A percentile compares a stretch with the other conserved stretches of the same genome.
Conservation (phyloP, 2,113 vertebrate species). For the Pipra filicauda region DNA sequence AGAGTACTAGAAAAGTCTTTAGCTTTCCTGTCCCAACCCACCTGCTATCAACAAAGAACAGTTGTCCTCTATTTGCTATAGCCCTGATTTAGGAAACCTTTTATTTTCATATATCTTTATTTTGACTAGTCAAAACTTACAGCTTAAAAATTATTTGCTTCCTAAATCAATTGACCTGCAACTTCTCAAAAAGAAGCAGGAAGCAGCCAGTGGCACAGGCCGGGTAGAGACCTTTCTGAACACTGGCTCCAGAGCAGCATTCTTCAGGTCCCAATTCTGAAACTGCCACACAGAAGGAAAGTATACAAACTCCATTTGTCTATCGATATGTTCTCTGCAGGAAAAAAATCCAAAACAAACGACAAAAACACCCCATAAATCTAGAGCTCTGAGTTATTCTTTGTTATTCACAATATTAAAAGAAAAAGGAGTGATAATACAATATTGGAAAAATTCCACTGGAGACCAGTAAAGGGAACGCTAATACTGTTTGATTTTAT, state of each 20-base stretch:
- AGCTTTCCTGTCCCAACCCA: not conserved
- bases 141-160: not conserved
- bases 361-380: not conserved
- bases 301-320: not conserved
- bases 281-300: not conserved
- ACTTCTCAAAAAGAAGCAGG: not conserved
- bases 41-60: not conserved
- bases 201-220: not conserved
- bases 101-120: not conserved
- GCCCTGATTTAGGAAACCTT: not conserved
- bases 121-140: not conserved
- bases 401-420: not conserved
- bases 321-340: not conserved
- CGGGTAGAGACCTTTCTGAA: not conserved
- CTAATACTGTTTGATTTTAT: not conserved
- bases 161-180: not conserved
- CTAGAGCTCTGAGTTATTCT: not conserved
- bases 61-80: not conserved
- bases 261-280: not conserved
- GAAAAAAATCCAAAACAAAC: not conserved
- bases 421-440: not conserved
- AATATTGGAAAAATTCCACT: not conserved
- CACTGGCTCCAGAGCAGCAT: not conserved
- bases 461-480: fast-evolving
- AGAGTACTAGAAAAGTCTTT: not conserved